Percentiles rank a stretch among this genome's conserved stretches.
Evolutionary conservation across 2,113 vertebrate species (phyloP).

Genomic region (Pluvialis apricaria): DNA sequence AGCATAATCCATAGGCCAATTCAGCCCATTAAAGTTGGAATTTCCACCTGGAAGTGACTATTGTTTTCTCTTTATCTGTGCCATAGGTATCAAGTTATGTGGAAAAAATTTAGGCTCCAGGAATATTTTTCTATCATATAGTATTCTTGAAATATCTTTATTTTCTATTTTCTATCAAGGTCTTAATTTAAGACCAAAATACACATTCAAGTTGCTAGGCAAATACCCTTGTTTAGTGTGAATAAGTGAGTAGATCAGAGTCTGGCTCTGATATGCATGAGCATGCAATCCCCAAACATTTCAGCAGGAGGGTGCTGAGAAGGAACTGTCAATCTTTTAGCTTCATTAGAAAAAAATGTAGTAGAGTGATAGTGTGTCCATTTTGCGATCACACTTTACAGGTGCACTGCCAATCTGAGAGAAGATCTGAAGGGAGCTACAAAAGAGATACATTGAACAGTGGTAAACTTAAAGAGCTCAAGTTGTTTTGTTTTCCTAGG

Average conservation of each 20-base stretch:
- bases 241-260: not conserved
- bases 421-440: not conserved
- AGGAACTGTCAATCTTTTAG: not conserved
- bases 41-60: not conserved
- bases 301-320: not conserved
- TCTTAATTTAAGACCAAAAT: not conserved
- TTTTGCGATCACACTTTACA: not conserved
- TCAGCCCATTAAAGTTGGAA: not conserved
- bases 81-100: not conserved
- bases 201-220: not conserved
- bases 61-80: not conserved
- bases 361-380: not conserved
- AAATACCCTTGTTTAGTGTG: not conserved
- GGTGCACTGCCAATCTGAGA: not conserved
- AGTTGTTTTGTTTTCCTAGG: not conserved
- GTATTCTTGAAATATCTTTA: not conserved
- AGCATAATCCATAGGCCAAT: not conserved
- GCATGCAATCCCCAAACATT: not conserved
- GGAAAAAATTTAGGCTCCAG: not conserved
- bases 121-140: not conserved
- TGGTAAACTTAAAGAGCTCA: not conserved
- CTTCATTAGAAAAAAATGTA: not conserved
- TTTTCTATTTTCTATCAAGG: not conserved
- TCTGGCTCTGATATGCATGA: not conserved
- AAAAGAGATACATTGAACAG: not conserved